These are phyloP conservation scores for Dryococelus australis DNA, from an alignment of 2,888 invertebrate species.

Conservation along the genomic window DNA sequence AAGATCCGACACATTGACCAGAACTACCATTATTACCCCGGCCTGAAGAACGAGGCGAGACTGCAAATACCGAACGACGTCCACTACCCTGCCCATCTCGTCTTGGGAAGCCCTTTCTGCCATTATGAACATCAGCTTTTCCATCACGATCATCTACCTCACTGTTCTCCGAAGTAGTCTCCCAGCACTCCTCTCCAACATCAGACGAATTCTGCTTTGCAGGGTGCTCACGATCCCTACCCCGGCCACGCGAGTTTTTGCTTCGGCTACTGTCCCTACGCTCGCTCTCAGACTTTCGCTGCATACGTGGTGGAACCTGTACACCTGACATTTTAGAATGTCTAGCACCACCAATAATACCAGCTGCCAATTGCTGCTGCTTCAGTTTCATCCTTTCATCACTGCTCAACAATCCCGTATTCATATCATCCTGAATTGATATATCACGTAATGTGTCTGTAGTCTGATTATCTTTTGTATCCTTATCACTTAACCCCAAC, in stretches of 20 bases:
- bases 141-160: conserved; percentile 59
- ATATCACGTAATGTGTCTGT: conserved; percentile 31
- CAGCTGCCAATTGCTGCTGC: conserved; percentile 72
- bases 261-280: conserved; percentile 41
- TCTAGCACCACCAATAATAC: conserved; percentile 62
- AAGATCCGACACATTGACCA: conserved; percentile 42
- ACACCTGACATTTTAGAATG: conserved; percentile 43
- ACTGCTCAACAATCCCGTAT: conserved; percentile 38
- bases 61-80: conserved; percentile 38
- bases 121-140: conserved; percentile 54
- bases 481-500: conserved; percentile 42
- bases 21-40: conserved; percentile 37
- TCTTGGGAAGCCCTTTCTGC: conserved; percentile 53
- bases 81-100: conserved; percentile 48
- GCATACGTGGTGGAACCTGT: conserved; percentile 46
- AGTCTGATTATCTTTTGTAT: conserved; percentile 51
- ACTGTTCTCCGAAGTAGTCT: conserved; percentile 85
- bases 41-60: conserved; percentile 34
- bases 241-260: conserved; percentile 47
- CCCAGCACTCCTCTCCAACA: conserved; percentile 73
- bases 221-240: conserved; percentile 53
- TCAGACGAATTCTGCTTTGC: conserved; percentile 56
- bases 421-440: conserved; percentile 40
- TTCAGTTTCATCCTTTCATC: conserved; percentile 71
- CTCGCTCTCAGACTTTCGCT: conserved; percentile 42